These are phyloP conservation scores for Hyles vespertilio DNA, from an alignment of 1,140 invertebrate genomes.

Conservation along the genomic window DNA sequence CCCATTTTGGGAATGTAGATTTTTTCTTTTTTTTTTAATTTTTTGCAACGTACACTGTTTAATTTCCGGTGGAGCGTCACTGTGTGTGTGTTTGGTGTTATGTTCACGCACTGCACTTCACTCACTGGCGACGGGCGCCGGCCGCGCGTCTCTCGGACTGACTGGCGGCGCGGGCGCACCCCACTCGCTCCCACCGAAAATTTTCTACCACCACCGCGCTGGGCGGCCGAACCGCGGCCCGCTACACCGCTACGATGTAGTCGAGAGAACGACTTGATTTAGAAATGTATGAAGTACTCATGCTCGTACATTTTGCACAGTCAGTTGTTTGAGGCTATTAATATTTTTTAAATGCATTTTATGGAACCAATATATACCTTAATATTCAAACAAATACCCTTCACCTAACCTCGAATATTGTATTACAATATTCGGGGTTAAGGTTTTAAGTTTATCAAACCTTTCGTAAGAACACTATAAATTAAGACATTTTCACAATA, in stretches of 20 bases:
- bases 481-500: too few relatives aligned
- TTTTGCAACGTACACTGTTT: conserved; percentile 55
- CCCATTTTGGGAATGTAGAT: conserved; percentile 19
- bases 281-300: too few relatives aligned
- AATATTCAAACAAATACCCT: too few relatives aligned
- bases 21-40: conserved; percentile 31
- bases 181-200: conserved; percentile 69
- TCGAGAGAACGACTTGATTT: background rate
- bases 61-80: conserved; percentile 32
- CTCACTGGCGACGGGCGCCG: conserved; percentile 43
- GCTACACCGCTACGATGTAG: conserved; percentile 22
- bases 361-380: too few relatives aligned
- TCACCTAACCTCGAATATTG: too few relatives aligned
- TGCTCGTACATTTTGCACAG: too few relatives aligned
- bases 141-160: conserved; percentile 51
- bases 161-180: conserved; percentile 68
- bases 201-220: conserved; percentile 61
- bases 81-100: conserved; percentile 17
- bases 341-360: background rate
- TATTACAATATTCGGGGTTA: too few relatives aligned
- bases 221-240: conserved; percentile 42
- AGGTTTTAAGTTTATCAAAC: too few relatives aligned
- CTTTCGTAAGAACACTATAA: too few relatives aligned
- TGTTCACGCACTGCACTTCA: conserved; percentile 44
- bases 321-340: background rate